phyloP scores from a whole-genome alignment of 1,140 invertebrate species.

The Phocides pigmalion region DNA sequence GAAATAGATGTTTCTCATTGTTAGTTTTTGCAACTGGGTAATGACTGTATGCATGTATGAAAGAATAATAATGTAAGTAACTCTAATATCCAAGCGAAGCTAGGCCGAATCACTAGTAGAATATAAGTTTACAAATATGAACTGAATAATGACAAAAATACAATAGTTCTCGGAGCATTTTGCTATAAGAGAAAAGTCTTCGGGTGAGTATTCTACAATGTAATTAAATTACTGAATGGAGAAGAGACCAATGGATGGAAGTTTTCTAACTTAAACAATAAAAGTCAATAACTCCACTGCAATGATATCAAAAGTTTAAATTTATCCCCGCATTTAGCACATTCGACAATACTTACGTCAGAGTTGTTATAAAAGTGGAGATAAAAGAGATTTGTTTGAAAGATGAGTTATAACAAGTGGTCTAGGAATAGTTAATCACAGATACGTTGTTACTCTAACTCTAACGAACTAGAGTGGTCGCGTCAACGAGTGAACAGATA shows the following conservation, averaged over 20 bases:
- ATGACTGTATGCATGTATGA: too few species aligned
- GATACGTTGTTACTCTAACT: too few species aligned
- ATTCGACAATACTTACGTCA: background rate
- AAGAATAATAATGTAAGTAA: too few species aligned
- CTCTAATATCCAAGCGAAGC: too few species aligned
- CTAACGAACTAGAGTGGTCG: too few species aligned
- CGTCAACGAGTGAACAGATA: too few species aligned
- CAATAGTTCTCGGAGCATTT: background rate
- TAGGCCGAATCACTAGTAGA: too few species aligned
- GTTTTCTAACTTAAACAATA: constrained; percentile 16
- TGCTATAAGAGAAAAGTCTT: background rate
- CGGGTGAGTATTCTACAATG: background rate
- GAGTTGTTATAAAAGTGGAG: background rate
- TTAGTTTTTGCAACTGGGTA: too few species aligned
- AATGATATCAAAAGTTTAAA: constrained; percentile 13
- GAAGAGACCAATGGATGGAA: background rate
- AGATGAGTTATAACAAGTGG: too few species aligned
- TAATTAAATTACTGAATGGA: constrained; percentile 5
- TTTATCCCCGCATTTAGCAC: background rate
- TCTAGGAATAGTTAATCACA: too few species aligned
- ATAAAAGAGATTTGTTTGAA: background rate
- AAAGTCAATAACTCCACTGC: constrained; percentile 9
- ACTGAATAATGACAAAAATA: background rate
- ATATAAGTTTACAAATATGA: background rate
- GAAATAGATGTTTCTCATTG: too few species aligned